These are phyloP conservation scores for Elegia similella DNA, from an alignment of 2,888 invertebrate genomes.

Conservation along the genomic window DNA sequence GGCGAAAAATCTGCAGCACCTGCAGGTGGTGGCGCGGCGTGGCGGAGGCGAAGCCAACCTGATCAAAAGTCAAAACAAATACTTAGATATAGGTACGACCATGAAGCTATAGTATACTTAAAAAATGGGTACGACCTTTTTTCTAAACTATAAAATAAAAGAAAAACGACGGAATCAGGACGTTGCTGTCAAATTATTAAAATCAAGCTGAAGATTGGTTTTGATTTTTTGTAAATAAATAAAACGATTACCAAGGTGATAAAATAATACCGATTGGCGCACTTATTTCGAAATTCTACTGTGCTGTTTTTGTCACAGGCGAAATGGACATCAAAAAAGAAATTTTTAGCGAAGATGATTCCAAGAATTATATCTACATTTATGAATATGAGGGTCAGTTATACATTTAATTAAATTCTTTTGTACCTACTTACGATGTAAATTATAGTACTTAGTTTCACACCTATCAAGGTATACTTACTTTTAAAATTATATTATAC, in stretches of 20 bases:
- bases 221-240: slow-evolving; percentile 22
- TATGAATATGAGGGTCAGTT: slow-evolving; percentile 46
- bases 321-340: slow-evolving; percentile 30
- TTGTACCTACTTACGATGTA: no score
- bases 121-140: not conserved
- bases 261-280: slow-evolving; percentile 21
- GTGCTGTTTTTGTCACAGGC: slow-evolving; percentile 16
- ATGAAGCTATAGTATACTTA: no score
- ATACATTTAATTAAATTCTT: no score
- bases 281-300: slow-evolving; percentile 25
- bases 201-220: not conserved
- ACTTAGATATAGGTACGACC: no score
- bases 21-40: no score
- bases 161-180: not conserved
- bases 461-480: no score
- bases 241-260: slow-evolving; percentile 51
- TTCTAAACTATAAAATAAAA: not conserved
- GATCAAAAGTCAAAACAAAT: not conserved
- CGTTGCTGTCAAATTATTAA: not conserved
- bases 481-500: no score
- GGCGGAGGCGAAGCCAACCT: not conserved
- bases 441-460: no score
- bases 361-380: slow-evolving; percentile 37
- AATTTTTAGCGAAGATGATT: slow-evolving; percentile 33
- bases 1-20: no score